Evolutionary conservation across 2,888 invertebrate species (phyloP), one percentile per base, ranked within the genome.

Genomic region (Anthrax anthrax): DNA sequence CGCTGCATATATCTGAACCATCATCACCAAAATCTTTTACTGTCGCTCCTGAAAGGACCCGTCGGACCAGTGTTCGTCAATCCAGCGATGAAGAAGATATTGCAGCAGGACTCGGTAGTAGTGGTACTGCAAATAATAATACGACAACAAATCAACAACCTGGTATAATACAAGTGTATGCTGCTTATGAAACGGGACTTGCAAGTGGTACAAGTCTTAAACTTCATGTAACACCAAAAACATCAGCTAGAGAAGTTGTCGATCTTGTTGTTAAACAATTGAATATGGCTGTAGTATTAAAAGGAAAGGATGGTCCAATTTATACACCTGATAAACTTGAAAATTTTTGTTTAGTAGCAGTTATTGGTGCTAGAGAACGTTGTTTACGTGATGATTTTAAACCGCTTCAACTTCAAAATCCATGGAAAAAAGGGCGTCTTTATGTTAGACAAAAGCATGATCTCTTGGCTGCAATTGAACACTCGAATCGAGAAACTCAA

Each of bases 201-300:
- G 89, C 92, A 2, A 81, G 80, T 50, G 95, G 94, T 8, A 94
- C 94, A 1, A 91, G 92, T 57, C 78, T 97, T 34, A 91, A 92
- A 58, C 72, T 97, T 4, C 92, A 94, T 65, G 90, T 97, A 1
- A 94, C 91, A 0, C 84, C 87, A 1, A 77, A 85, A 55, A 97
- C 97, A 1, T 89, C 94, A 0, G 90, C 95, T 0, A 76, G 91
- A 16, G 96, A 97, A 70, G 92, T 97, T 45, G 89, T 97, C 51
- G 88, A 92, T 68, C 74, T 96, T 51, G 94, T 97, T 18, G 89
- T 97, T 45, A 88, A 91, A 63, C 95, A 97, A 66, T 74, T 97
- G 39, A 95, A 95, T 63, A 88, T 90, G 82, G 90, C 91, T 14
- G 87, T 88, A 44, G 80, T 86, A 17, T 70, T 89, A 18, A 91